Percentiles rank a stretch among this genome's conserved stretches.
These are phyloP conservation scores for Tubulanus polymorphus DNA, from an alignment of 2,888 invertebrate genomes.

Conservation along the genomic window DNA sequence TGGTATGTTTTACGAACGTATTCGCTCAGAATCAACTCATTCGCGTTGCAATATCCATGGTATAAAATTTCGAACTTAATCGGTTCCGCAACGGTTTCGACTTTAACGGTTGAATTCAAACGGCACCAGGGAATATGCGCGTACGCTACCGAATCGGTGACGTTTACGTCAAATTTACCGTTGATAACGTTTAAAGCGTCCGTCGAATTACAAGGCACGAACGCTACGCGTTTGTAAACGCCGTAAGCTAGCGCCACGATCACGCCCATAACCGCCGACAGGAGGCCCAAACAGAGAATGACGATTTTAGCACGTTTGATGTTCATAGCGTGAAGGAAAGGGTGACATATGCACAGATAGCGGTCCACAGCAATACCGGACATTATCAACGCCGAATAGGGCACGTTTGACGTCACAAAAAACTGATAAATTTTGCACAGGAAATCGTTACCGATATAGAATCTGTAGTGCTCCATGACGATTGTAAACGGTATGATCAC, in stretches of 20 bases:
- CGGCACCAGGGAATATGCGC: too few relatives aligned
- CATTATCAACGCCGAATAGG: constrained; percentile 44
- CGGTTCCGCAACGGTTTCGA: not conserved
- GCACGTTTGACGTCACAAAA: constrained; percentile 38
- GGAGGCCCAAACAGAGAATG: constrained; percentile 26
- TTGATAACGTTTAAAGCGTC: not conserved
- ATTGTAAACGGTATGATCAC: constrained; percentile 37
- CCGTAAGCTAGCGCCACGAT: constrained; percentile 33
- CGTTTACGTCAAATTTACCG: too few relatives aligned
- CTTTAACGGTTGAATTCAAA: not conserved
- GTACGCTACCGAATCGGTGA: not conserved
- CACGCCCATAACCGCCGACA: constrained; percentile 35
- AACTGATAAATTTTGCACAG: constrained; percentile 42
- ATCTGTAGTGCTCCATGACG: constrained; percentile 25
- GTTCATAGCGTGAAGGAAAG: constrained; percentile 35
- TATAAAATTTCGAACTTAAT: constrained; percentile 13
- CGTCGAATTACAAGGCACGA: not conserved
- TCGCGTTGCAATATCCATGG: constrained; percentile 30
- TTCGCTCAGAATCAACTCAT: constrained; percentile 24
- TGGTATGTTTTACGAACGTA: constrained; percentile 35
- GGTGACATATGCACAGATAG: constrained; percentile 45
- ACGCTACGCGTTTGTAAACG: constrained; percentile 19
- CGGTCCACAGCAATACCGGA: constrained; percentile 45
- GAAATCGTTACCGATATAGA: constrained; percentile 28
- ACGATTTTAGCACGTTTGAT: constrained; percentile 26